phyloP scores from a whole-genome alignment of 1,140 invertebrate genomes.

The Heliconius congener region DNA sequence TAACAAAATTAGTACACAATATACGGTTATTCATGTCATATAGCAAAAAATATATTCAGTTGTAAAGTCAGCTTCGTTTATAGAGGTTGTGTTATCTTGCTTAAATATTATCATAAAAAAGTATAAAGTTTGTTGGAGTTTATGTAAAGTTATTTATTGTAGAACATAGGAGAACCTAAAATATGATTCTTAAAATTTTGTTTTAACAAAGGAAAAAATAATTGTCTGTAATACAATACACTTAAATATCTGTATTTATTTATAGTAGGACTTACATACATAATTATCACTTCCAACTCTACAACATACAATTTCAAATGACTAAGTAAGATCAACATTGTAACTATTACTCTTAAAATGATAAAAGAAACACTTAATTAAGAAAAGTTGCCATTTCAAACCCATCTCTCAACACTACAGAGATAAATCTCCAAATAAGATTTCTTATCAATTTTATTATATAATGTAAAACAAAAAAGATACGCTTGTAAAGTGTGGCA shows the following conservation, averaged over 20 bases:
- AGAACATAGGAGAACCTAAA: background rate
- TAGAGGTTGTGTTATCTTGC: background rate
- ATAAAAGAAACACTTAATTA: background rate
- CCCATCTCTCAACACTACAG: background rate
- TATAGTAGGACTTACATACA: background rate
- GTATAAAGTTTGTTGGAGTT: background rate
- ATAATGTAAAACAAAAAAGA: slow-evolving; percentile 22
- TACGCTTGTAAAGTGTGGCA: background rate
- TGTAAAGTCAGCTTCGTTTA: background rate
- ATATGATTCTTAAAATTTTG: background rate
- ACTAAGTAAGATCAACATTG: background rate
- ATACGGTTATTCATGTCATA: background rate
- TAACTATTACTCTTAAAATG: background rate
- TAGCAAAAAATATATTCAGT: background rate
- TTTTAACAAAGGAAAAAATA: background rate
- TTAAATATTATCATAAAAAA: slow-evolving; percentile 1
- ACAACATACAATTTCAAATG: slow-evolving; percentile 6
- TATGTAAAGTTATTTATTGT: background rate
- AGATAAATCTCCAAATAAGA: slow-evolving; percentile 1
- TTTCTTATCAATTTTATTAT: slow-evolving; percentile 23
- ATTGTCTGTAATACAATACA: background rate
- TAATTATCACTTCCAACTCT: background rate
- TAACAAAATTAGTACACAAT: slow-evolving; percentile 7
- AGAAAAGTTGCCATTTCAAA: background rate
- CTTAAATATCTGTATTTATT: background rate